Percentiles rank a stretch among this genome's conserved stretches.
phyloP scores from a whole-genome alignment of 2,113 vertebrate genomes.

The Sinocyclocheilus anshuiensis region DNA sequence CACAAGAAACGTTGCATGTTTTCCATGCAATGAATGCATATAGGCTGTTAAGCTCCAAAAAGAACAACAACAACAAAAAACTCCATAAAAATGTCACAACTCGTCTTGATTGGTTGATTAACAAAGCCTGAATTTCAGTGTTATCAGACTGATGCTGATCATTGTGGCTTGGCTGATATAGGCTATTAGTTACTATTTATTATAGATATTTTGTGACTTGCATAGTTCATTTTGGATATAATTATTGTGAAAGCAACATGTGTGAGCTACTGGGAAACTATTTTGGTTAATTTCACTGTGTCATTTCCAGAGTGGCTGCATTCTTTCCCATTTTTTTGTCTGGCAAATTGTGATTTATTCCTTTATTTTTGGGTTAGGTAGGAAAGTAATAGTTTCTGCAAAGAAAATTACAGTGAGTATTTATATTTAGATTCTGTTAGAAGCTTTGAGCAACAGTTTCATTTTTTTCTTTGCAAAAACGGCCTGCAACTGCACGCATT shows the following conservation, averaged over 20 bases:
- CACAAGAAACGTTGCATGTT: too few relatives aligned
- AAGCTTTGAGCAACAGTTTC: neutral
- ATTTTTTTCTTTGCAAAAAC: neutral
- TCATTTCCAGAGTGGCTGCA: neutral
- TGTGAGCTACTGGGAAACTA: neutral
- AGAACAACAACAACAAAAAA: too few relatives aligned
- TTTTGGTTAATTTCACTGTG: neutral
- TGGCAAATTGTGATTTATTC: neutral
- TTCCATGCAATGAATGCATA: neutral
- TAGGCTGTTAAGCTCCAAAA: neutral
- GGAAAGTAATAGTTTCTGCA: neutral
- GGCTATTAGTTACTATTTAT: neutral
- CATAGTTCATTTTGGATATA: neutral
- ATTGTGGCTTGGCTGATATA: neutral
- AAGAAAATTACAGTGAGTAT: neutral
- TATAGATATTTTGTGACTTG: neutral
- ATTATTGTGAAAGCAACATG: neutral
- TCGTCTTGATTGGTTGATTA: neutral
- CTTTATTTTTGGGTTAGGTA: neutral
- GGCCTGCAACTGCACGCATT: neutral
- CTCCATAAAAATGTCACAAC: too few relatives aligned
- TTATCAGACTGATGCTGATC: neutral
- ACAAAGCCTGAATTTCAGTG: neutral
- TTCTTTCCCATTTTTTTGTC: neutral
- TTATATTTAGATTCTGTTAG: neutral